Evolutionary conservation across 2,797 vertebrate species (phyloP), one percentile per base, ranked within the genome.

Genomic region (Steatocranus sp.): DNA sequence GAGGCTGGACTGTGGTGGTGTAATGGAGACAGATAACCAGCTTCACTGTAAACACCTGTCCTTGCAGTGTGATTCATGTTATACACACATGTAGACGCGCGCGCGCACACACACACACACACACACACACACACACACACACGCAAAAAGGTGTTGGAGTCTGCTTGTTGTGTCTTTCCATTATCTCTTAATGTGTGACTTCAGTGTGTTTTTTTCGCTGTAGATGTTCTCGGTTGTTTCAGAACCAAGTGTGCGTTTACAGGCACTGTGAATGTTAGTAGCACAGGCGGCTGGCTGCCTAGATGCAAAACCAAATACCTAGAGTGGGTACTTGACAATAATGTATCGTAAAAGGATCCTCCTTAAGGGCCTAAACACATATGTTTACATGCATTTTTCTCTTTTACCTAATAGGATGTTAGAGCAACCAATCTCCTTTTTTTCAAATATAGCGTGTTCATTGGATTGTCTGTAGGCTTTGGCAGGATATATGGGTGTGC

Each of bases 21-120:
- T 96, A 97, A 93, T 96, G 93, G 96, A 96, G 97, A 95, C 96
- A 91, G 88, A 97, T 97, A 96, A 76, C 94, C 89, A 27, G 87
- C 94, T 95, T 94, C 95, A 94, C 94, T 96, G 95, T 97, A 97
- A 97, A 96, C 96, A 96, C 96, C 90, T 94, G 91, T 94, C 94
- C 95, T 93, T 95, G 94, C 96, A 92, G 94, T 95, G 92, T 97
- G 96, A 96, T 97, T 96, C 97, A 96, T 96, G 94, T 96, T 97
- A 97, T 96, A 97, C 86, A 92, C 87, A 89, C 73, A 80, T 76
- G 30, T n/a, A 84, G n/a, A 89, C 79, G 75, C 73, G 78, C 85
- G 80, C 56, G 76, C 86, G 82, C 79, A 80, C 75, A 81, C 25
- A 89, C 83, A 82, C 74, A 84, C 87, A 73, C 51, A 81, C 38